Percentiles rank a stretch among this genome's conserved stretches.
Evolutionary conservation across 2,888 invertebrate species (phyloP).

Genomic region (Cryptus viduatorius): DNA sequence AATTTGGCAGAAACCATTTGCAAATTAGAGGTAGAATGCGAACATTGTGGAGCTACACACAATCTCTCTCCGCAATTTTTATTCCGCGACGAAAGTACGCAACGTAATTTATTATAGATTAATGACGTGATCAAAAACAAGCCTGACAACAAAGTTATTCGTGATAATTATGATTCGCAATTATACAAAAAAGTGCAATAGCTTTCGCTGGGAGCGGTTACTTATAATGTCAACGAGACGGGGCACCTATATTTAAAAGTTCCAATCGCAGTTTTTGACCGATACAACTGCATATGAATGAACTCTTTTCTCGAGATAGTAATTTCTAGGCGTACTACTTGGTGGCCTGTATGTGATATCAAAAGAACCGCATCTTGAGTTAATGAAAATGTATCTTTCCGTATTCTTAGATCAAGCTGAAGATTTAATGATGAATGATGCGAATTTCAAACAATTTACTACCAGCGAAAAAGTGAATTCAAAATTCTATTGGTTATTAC

Average conservation of each 20-base stretch:
- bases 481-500: slow-evolving; percentile 41
- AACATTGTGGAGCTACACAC: slow-evolving; percentile 10
- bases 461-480: slow-evolving; percentile 29
- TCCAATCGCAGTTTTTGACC: slow-evolving; percentile 63
- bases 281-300: slow-evolving; percentile 61
- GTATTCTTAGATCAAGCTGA: slow-evolving; percentile 55
- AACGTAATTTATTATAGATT: slow-evolving; percentile 31
- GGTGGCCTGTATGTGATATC: slow-evolving; percentile 59
- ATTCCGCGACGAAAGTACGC: neutral
- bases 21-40: slow-evolving; percentile 4
- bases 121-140: slow-evolving; percentile 21
- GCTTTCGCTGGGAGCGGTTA: slow-evolving; percentile 49
- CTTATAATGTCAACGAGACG: slow-evolving; percentile 67
- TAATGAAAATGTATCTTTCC: slow-evolving; percentile 65
- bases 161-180: slow-evolving; percentile 50
- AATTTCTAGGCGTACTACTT: slow-evolving; percentile 10
- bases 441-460: slow-evolving; percentile 22
- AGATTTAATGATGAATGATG: slow-evolving; percentile 46
- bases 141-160: slow-evolving; percentile 20
- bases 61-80: slow-evolving; percentile 23
- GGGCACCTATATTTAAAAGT: slow-evolving; percentile 63
- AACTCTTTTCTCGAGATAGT: slow-evolving; percentile 35
- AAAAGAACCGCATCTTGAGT: slow-evolving; percentile 59
- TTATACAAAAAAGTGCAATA: slow-evolving; percentile 54
- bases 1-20: neutral